phyloP scores from a whole-genome alignment of 2,113 vertebrate species.

The Rhegmatorhina hoffmannsi region DNA sequence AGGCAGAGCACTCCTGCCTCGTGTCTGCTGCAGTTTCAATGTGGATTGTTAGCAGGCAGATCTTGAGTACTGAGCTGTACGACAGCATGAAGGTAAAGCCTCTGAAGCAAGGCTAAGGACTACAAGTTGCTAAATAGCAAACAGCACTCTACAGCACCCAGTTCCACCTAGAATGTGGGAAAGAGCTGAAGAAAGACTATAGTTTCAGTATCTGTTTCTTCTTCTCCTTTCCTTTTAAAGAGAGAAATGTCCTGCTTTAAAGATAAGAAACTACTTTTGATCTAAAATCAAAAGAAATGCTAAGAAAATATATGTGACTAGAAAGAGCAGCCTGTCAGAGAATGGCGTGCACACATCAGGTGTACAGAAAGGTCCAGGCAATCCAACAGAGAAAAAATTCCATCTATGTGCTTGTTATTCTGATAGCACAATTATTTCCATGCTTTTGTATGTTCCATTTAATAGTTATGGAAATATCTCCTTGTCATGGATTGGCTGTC shows the following conservation, averaged over 20 bases:
- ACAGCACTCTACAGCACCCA: background rate
- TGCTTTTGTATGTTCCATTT: background rate
- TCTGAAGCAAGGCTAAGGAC: background rate
- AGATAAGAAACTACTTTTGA: background rate
- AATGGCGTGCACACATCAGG: background rate
- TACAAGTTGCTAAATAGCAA: background rate
- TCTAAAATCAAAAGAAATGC: background rate
- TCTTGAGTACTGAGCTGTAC: background rate
- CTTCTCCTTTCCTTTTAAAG: background rate
- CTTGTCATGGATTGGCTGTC: background rate
- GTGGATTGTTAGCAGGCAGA: background rate
- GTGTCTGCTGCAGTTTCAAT: background rate
- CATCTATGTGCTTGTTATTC: background rate
- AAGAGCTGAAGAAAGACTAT: background rate
- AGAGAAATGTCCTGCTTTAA: background rate
- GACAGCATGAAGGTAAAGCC: background rate
- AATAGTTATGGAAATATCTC: background rate
- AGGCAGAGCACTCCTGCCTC: background rate
- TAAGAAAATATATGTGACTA: background rate
- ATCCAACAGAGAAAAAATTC: background rate
- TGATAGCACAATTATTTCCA: background rate
- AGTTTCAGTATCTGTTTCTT: background rate
- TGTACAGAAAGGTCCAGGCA: background rate
- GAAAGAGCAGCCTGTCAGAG: background rate
- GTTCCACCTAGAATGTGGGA: background rate